Percentiles rank a stretch among this genome's conserved stretches.
Evolutionary conservation across 1,140 invertebrate genomes (phyloP).

Genomic region (Drosophila rufa): DNA sequence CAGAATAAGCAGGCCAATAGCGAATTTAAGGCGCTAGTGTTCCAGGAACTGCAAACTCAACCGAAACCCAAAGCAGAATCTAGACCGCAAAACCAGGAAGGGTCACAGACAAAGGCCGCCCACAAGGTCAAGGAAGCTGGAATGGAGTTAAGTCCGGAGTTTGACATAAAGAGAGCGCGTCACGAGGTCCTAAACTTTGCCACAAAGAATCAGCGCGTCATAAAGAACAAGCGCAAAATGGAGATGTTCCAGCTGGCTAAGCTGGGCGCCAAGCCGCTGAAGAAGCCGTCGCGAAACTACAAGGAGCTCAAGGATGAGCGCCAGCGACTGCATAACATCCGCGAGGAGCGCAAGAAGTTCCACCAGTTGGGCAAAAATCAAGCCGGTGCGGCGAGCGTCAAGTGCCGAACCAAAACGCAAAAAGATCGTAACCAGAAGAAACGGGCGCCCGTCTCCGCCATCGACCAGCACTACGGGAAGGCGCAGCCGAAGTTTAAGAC

Average conservation of each 20-base stretch:
- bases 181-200: conserved; percentile 89
- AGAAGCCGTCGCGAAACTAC: conserved; percentile 87
- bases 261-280: conserved; percentile 88
- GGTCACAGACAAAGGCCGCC: no score
- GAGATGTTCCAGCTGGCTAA: conserved; percentile 87
- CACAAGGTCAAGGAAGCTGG: conserved; percentile 4
- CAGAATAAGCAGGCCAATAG: conserved; percentile 33
- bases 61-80: conserved; percentile 8
- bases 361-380: conserved; percentile 86
- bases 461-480: conserved; percentile 79
- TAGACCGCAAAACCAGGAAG: neutral
- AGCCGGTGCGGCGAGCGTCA: conserved; percentile 85
- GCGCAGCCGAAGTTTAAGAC: conserved; percentile 76
- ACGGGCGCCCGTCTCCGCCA: conserved; percentile 72
- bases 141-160: conserved; percentile 54
- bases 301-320: conserved; percentile 86
- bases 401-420: conserved; percentile 84
- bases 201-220: conserved; percentile 87
- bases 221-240: conserved; percentile 87
- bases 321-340: conserved; percentile 76
- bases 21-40: conserved; percentile 59
- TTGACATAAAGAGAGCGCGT: conserved; percentile 87
- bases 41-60: conserved; percentile 54
- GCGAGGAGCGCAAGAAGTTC: conserved; percentile 85
- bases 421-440: conserved; percentile 79